Conservation (phyloP, 1,140 invertebrate species). For the Heliconius himera region DNA sequence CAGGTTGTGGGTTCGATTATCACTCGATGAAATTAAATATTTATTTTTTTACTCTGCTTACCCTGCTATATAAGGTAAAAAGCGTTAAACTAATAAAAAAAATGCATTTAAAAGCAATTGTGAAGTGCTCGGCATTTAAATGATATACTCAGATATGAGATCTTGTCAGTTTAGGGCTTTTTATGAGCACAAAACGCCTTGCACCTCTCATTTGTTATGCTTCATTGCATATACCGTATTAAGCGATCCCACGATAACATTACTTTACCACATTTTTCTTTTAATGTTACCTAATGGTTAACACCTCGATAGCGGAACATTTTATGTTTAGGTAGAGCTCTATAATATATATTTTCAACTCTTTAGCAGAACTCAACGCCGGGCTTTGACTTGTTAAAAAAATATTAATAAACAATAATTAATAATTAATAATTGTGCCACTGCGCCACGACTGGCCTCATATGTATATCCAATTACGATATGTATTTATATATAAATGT, state of each 20-base stretch:
- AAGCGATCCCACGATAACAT: conserved; percentile 47
- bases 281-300: conserved; percentile 14
- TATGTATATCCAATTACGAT: too few relatives aligned
- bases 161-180: conserved; percentile 50
- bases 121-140: neutral
- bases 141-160: conserved; percentile 47
- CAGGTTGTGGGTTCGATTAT: too few relatives aligned
- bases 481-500: too few relatives aligned
- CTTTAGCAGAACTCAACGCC: too few relatives aligned
- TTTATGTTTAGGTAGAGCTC: neutral
- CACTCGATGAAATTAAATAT: too few relatives aligned
- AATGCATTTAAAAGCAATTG: neutral
- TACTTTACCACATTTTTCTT: conserved; percentile 29
- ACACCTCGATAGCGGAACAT: neutral
- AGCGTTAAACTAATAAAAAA: neutral
- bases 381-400: too few relatives aligned
- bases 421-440: too few relatives aligned
- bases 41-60: too few relatives aligned
- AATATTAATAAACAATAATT: too few relatives aligned
- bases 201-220: conserved; percentile 46
- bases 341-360: too few relatives aligned
- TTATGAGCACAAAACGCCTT: conserved; percentile 50
- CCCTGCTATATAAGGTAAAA: too few relatives aligned
- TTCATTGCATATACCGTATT: conserved; percentile 42
- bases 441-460: too few relatives aligned